These are phyloP conservation scores for Ichneumoninae sp. DNA, from an alignment of 2,888 invertebrate genomes.

Conservation along the genomic window DNA sequence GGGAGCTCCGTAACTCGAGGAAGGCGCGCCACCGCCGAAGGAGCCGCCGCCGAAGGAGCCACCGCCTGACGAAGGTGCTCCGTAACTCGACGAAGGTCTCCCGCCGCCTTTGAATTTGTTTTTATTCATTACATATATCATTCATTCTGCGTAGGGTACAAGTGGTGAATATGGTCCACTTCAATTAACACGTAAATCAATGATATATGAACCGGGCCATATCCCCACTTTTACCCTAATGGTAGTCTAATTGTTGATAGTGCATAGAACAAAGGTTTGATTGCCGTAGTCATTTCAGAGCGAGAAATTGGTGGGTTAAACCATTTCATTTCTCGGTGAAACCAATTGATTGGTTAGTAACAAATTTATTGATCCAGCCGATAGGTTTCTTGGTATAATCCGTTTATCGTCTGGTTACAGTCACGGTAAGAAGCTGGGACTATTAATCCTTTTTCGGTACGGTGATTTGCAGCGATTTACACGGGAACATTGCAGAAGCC, in stretches of 20 bases:
- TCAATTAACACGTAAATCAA: too few species aligned
- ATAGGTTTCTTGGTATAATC: not conserved
- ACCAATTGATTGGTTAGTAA: not conserved
- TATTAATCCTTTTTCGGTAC: not conserved
- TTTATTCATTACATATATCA: too few species aligned
- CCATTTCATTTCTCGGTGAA: not conserved
- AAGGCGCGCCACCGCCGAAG: constrained; percentile 80
- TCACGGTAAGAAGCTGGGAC: not conserved
- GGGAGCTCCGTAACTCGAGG: constrained; percentile 65
- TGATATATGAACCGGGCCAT: too few species aligned
- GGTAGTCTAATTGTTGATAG: too few species aligned
- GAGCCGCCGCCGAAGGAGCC: constrained; percentile 76
- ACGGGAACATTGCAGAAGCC: too few species aligned
- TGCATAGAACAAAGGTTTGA: not conserved
- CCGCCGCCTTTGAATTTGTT: constrained; percentile 65
- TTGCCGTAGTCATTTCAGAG: not conserved
- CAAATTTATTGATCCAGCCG: not conserved
- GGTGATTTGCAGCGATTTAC: too few species aligned
- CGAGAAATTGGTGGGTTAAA: not conserved
- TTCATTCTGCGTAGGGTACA: too few species aligned
- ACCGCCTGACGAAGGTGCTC: constrained; percentile 68
- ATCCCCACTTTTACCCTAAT: too few species aligned
- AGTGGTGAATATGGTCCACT: too few species aligned
- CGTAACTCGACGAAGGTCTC: constrained; percentile 67
- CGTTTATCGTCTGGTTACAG: not conserved